Percentiles rank a stretch among this genome's conserved stretches.
Conservation (phyloP, 2,888 invertebrate species). For the Amiota mariae region DNA sequence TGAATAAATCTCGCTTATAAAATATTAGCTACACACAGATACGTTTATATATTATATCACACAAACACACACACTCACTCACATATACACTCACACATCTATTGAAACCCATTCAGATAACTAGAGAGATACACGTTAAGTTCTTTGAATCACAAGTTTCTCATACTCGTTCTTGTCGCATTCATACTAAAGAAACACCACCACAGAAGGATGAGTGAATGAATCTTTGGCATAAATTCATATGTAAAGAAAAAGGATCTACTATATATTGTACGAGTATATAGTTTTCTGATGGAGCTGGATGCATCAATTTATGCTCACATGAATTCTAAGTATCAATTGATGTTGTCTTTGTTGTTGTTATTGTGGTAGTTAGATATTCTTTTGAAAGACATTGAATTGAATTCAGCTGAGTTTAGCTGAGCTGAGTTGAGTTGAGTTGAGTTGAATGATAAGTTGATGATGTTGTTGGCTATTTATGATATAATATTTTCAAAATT, state of each 20-base stretch:
- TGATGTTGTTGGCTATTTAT: too few species aligned
- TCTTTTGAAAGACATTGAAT: too few species aligned
- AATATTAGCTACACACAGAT: conserved; percentile 37
- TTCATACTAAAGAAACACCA: not conserved
- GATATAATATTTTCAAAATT: too few species aligned
- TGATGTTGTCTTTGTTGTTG: conserved; percentile 7
- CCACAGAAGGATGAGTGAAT: conserved; percentile 18
- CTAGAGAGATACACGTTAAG: too few species aligned
- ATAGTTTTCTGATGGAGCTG: not conserved
- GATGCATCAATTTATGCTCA: not conserved
- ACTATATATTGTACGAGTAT: too few species aligned
- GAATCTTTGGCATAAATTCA: not conserved
- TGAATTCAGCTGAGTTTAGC: too few species aligned
- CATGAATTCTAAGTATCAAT: not conserved
- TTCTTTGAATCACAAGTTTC: not conserved
- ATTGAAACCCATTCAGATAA: not conserved
- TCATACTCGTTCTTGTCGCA: not conserved
- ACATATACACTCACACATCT: conserved; percentile 22
- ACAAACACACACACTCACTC: conserved; percentile 33
- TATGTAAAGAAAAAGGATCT: not conserved
- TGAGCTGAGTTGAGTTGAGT: too few species aligned
- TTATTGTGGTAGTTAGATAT: not conserved
- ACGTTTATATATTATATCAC: not conserved
- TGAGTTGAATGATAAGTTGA: too few species aligned
- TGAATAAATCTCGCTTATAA: conserved; percentile 59